phyloP scores from a whole-genome alignment of 2,113 vertebrate genomes.

The Corythornis madagascariensis region DNA sequence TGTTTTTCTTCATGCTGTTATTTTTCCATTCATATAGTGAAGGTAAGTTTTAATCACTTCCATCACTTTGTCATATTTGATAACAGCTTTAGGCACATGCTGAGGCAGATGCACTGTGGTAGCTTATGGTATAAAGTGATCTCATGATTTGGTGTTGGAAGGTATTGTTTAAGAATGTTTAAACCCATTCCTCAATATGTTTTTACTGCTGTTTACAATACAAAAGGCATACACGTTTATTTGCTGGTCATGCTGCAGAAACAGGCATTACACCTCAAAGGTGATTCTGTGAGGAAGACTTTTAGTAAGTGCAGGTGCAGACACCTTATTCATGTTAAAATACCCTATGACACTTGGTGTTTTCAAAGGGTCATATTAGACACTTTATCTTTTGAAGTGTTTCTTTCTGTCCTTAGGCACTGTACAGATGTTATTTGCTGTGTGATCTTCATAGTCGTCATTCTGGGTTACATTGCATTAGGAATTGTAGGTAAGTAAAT shows the following conservation, averaged over 20 bases:
- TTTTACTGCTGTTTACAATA: not conserved
- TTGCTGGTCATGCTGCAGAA: not conserved
- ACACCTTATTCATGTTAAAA: not conserved
- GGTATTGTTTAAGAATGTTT: not conserved
- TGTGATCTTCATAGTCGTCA: conserved; percentile 88
- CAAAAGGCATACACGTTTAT: not conserved
- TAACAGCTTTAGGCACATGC: not conserved
- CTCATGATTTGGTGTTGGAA: not conserved
- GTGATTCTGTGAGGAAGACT: not conserved
- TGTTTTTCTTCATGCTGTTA: not conserved
- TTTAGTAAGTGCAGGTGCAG: not conserved
- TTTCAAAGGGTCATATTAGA: not conserved
- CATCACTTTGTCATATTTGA: not conserved
- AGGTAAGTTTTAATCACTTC: not conserved
- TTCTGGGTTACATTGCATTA: conserved; percentile 90
- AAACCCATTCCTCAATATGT: not conserved
- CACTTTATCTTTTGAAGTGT: not conserved
- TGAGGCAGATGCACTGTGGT: not conserved
- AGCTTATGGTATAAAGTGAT: not conserved
- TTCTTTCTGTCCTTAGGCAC: conserved; percentile 77
- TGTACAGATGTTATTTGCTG: conserved; percentile 94
- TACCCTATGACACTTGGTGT: not conserved
- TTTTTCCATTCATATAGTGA: not conserved
- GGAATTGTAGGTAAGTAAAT: conserved; percentile 91
- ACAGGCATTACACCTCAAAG: not conserved